phyloP scores from a whole-genome alignment of 2,113 vertebrate species.

The Chaetodon auriga region DNA sequence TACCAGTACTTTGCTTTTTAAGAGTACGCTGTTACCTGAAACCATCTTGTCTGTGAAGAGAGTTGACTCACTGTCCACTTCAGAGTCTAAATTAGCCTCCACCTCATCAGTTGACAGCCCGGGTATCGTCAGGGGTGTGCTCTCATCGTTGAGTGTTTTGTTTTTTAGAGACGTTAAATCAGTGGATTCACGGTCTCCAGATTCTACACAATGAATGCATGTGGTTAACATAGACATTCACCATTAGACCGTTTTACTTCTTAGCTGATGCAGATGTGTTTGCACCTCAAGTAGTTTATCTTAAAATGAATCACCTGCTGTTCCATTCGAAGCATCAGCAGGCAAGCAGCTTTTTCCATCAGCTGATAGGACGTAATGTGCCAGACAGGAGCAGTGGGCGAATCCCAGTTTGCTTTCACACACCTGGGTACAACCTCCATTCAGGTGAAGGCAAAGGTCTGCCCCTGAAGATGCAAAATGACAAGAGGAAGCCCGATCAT shows the following conservation, averaged over 20 bases:
- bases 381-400: slow-evolving; percentile 83
- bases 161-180: slow-evolving; percentile 47
- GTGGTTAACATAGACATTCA: neutral
- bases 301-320: slow-evolving; percentile 67
- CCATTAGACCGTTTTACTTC: neutral
- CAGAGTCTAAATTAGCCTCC: slow-evolving; percentile 42
- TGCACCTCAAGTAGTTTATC: neutral
- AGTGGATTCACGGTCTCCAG: slow-evolving; percentile 46
- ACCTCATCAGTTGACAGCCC: neutral
- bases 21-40: slow-evolving; percentile 84
- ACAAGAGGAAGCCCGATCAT: neutral
- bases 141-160: slow-evolving; percentile 59
- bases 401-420: slow-evolving; percentile 87
- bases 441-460: slow-evolving; percentile 87
- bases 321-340: slow-evolving; percentile 40
- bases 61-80: neutral
- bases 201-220: slow-evolving; percentile 52
- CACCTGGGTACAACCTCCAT: slow-evolving; percentile 89
- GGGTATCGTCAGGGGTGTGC: slow-evolving; percentile 19
- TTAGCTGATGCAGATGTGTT: neutral
- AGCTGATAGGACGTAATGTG: slow-evolving; percentile 75
- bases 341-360: slow-evolving; percentile 82
- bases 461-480: slow-evolving; percentile 75
- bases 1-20: accelerated
- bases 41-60: slow-evolving; percentile 89